Percentiles rank a stretch among this genome's conserved stretches.
These are phyloP conservation scores for Prosapia bicincta DNA, from an alignment of 2,888 invertebrate genomes.

Conservation along the genomic window DNA sequence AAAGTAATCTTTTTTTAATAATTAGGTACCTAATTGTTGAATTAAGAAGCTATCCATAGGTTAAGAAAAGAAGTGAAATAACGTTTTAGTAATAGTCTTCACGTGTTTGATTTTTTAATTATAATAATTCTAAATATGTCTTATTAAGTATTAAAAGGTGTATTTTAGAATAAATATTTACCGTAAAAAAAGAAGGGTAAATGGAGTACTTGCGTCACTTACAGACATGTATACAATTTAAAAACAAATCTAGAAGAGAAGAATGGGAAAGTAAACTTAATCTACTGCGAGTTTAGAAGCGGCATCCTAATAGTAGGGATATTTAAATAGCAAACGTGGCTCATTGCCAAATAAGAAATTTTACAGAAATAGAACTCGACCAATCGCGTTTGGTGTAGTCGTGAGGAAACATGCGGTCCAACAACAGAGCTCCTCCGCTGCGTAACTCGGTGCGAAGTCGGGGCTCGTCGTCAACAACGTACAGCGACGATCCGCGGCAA, in stretches of 20 bases:
- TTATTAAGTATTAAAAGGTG: background rate
- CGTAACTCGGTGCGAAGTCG: conserved; percentile 60
- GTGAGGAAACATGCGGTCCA: background rate
- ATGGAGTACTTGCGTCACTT: background rate
- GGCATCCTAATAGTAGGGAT: background rate
- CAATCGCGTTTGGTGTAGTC: background rate
- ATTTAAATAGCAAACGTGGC: background rate
- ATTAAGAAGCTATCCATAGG: too few relatives aligned
- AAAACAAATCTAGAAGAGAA: background rate
- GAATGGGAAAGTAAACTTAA: background rate
- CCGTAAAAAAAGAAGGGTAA: background rate
- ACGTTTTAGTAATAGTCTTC: too few relatives aligned
- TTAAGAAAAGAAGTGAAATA: too few relatives aligned
- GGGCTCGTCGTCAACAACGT: conserved; percentile 61
- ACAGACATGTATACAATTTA: background rate
- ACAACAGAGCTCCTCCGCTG: background rate
- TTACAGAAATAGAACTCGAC: background rate
- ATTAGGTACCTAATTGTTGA: too few relatives aligned
- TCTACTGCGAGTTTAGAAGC: background rate
- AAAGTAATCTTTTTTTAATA: too few relatives aligned
- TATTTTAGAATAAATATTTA: background rate
- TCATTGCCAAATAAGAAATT: background rate
- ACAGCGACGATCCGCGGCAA: conserved; percentile 60
- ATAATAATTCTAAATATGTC: too few relatives aligned
- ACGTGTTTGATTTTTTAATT: too few relatives aligned